Percentiles rank a stretch among this genome's conserved stretches.
phyloP scores from a whole-genome alignment of 2,888 invertebrate genomes.

The Oxycera nigricornis region DNA sequence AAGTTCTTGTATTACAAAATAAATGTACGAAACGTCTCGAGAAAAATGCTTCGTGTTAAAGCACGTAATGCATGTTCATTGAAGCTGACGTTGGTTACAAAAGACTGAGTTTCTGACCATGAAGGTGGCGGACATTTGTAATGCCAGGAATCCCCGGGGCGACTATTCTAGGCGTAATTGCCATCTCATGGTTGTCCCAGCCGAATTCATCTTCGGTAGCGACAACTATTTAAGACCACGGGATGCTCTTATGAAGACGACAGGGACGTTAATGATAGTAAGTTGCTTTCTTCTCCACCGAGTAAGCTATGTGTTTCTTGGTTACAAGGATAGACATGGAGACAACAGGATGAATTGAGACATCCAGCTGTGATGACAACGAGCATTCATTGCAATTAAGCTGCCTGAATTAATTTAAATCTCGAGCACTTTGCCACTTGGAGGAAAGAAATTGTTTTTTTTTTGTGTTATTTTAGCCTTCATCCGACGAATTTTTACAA shows the following conservation, averaged over 20 bases:
- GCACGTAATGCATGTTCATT: background rate
- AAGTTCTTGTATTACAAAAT: background rate
- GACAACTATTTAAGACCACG: background rate
- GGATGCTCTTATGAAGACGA: background rate
- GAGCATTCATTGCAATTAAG: background rate
- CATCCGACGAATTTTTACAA: background rate
- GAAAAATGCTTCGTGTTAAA: background rate
- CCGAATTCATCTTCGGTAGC: background rate
- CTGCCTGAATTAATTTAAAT: constrained; percentile 6
- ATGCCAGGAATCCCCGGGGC: constrained; percentile 1
- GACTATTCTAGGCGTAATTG: constrained; percentile 20
- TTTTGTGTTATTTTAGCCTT: background rate
- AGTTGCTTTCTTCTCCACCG: too few relatives aligned
- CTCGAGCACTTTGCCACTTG: background rate
- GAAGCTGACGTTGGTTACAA: background rate
- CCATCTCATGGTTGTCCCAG: constrained; percentile 5
- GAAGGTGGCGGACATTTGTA: background rate
- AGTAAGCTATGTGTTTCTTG: background rate
- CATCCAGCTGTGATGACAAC: background rate
- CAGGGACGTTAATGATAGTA: background rate
- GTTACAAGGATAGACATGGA: background rate
- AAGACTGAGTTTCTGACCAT: background rate
- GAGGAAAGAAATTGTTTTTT: background rate
- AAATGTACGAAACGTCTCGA: background rate
- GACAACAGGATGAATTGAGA: constrained; percentile 1